These are phyloP conservation scores for Clarias pachynema DNA, from an alignment of 2,797 vertebrate species.

Conservation along the genomic window DNA sequence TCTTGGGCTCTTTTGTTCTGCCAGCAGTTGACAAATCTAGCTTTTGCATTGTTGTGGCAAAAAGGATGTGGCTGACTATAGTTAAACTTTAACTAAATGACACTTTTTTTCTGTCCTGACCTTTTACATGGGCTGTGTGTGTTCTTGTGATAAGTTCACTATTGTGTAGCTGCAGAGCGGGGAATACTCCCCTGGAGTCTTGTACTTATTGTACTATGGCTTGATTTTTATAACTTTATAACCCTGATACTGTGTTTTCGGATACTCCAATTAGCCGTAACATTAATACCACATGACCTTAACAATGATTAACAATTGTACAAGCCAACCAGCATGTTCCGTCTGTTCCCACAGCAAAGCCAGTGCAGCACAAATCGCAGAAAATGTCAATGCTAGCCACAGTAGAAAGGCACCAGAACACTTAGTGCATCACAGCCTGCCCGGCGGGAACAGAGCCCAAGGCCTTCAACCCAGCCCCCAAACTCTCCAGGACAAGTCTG, in stretches of 20 bases:
- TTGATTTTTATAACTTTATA: neutral
- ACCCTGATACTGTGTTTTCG: neutral
- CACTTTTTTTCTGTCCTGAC: neutral
- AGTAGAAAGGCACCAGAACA: no score
- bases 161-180: neutral
- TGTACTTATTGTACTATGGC: neutral
- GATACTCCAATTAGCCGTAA: no score
- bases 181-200: neutral
- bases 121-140: neutral
- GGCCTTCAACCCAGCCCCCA: no score
- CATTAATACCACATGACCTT: no score
- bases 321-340: no score
- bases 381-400: no score
- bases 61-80: neutral
- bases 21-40: constrained; percentile 12
- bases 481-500: no score
- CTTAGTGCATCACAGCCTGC: no score
- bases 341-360: no score
- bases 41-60: constrained; percentile 11
- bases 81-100: constrained; percentile 39
- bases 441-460: no score
- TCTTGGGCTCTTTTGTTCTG: neutral
- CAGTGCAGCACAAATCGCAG: no score
- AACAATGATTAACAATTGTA: no score
- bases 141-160: constrained; percentile 30